Conservation (phyloP, 2,113 vertebrate genomes). For the Neogobius melanostomus region DNA sequence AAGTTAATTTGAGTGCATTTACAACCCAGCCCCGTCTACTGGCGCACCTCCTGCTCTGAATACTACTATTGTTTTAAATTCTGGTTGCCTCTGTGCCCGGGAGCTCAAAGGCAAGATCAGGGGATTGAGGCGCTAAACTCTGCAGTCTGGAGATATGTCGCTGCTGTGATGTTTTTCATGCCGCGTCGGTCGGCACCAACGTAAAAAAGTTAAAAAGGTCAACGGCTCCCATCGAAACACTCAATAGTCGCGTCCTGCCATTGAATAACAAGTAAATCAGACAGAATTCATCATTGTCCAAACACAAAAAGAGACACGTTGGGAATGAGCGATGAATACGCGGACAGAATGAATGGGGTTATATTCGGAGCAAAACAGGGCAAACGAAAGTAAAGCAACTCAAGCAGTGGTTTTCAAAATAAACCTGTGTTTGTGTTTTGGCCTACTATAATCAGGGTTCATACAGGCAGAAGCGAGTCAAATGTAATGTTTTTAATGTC, state of each 20-base stretch:
- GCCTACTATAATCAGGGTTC: too few relatives aligned
- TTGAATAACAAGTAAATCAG: neutral
- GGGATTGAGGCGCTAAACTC: slow-evolving; percentile 57
- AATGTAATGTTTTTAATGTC: too few relatives aligned
- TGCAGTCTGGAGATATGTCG: slow-evolving; percentile 39
- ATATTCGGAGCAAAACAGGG: slow-evolving; percentile 15
- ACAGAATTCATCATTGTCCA: slow-evolving; percentile 18
- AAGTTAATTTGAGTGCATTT: neutral
- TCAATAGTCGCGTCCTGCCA: slow-evolving; percentile 13
- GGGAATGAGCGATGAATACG: slow-evolving; percentile 11
- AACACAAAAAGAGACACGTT: neutral
- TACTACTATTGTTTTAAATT: slow-evolving; percentile 32
- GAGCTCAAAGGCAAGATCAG: slow-evolving; percentile 49
- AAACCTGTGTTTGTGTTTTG: too few relatives aligned
- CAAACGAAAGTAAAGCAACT: slow-evolving; percentile 27
- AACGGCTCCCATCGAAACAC: slow-evolving; percentile 31
- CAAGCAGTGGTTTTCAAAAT: too few relatives aligned
- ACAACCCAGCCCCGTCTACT: slow-evolving; percentile 7
- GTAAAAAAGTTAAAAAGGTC: slow-evolving; percentile 38
- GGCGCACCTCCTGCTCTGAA: slow-evolving; percentile 28
- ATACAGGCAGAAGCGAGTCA: too few relatives aligned
- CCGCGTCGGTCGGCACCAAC: slow-evolving; percentile 31
- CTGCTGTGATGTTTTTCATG: slow-evolving; percentile 38
- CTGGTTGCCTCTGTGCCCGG: slow-evolving; percentile 23
- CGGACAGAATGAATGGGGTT: slow-evolving; percentile 6